These are phyloP conservation scores for Epizoanthus illoricatus DNA, from an alignment of 92 coral and sea anemone genomes.

Conservation along the genomic window DNA sequence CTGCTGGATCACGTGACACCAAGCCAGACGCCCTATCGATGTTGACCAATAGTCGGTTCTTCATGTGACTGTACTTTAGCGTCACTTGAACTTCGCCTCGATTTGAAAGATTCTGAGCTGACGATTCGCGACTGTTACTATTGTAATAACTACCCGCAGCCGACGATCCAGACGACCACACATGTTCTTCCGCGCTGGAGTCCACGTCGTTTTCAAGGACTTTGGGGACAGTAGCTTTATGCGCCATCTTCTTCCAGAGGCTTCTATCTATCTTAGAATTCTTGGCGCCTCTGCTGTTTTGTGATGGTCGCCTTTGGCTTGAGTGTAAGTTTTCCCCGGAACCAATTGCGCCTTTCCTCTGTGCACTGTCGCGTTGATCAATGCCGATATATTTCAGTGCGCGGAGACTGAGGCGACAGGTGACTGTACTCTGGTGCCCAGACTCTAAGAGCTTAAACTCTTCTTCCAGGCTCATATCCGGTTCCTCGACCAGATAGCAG, in stretches of 20 bases:
- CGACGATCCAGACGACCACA: conserved; percentile 18
- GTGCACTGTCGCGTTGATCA: conserved; percentile 2
- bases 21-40: conserved; percentile 63
- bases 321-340: background rate
- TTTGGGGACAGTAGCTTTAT: conserved; percentile 12
- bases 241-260: background rate
- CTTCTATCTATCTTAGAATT: background rate
- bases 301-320: background rate
- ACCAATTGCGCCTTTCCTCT: background rate
- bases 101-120: conserved; percentile 53
- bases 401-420: conserved; percentile 78
- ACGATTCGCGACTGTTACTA: conserved; percentile 41
- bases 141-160: conserved; percentile 39
- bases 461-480: conserved; percentile 80
- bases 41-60: conserved; percentile 66
- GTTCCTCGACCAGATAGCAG: conserved; percentile 65
- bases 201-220: background rate
- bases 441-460: conserved; percentile 60
- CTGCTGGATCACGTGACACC: conserved; percentile 46
- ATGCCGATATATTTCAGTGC: conserved; percentile 65
- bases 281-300: background rate
- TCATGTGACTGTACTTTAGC: conserved; percentile 72
- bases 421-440: conserved; percentile 62
- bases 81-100: conserved; percentile 77
- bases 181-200: background rate